Base-by-base conservation (phyloP, 2,113 vertebrate species). In the Cathartes aura region DNA sequence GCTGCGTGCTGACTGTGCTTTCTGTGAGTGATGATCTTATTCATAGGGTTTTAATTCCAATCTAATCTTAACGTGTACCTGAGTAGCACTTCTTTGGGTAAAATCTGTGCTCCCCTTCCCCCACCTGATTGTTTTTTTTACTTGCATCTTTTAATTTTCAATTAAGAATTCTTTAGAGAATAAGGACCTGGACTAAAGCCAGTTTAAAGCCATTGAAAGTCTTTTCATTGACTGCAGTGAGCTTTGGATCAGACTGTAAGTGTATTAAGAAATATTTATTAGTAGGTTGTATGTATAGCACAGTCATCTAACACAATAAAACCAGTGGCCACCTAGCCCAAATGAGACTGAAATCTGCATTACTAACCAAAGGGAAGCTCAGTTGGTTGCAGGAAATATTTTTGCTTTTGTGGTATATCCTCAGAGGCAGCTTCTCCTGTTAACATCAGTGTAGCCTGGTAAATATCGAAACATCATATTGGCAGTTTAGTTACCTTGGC, bases 101-200 rank as follows among this genome's bases (percentile, higher is more conserved):
- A 70, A 80, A 80, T 86, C 55, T 66, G 23, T 19, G 82, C 11
- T 55, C 27, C 23, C 19, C 4, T 76, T 95, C 50, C 83, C 19
- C 50, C 32, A 58, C 9, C 15, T 50, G 47, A 50, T 78, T 71
- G 9, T 4, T 81, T 66, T 83, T 79, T 71, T 34, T 2, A n/a
- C 52, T 87, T 64, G 70, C 5, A 9, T 53, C 64, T 94, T 87
- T 85, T 85, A 91, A 87, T 96, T 97, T 96, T 93, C 84, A 68
- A 1, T 94, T 93, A 80, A 73, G 74, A 82, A 48, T 80, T 82
- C 43, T 94, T 83, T 66, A 62, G 22, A 73, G 87, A 45, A 72
- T 38, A 45, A 82, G 21, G 45, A 15, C 15, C n/a, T 95, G 84
- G 87, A 79, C 9, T 75, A 59, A 89, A 90, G 90, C 82, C 81